Evolutionary conservation across 2,797 vertebrate genomes (phyloP).

Genomic region (Petrocephalus schoutedeni): DNA sequence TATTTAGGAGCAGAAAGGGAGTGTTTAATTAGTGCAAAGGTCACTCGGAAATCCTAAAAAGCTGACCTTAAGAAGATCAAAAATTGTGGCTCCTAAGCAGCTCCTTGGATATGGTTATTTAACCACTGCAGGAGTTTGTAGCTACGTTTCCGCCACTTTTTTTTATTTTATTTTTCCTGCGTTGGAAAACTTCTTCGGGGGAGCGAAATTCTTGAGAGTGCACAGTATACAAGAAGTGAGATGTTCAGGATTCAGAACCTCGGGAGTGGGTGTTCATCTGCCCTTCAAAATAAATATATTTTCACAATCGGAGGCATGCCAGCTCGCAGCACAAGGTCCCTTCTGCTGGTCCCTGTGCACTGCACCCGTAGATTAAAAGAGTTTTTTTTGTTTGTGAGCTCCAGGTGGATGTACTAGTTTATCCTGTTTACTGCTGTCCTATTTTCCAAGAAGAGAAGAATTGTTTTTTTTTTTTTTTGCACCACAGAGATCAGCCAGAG

Average conservation of each 20-base stretch:
- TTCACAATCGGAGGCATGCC: not conserved
- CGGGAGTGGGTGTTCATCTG: not conserved
- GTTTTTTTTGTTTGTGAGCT: not conserved
- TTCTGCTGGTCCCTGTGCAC: not conserved
- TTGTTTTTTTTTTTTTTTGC: not conserved
- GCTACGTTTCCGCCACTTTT: not conserved
- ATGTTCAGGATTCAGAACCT: not conserved
- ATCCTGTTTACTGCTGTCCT: not conserved
- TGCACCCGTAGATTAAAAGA: not conserved
- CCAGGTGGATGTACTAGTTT: not conserved
- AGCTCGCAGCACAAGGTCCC: not conserved
- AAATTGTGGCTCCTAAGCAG: not conserved
- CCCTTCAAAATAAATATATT: not conserved
- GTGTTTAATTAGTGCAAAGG: constrained; percentile 1
- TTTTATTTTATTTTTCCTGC: not conserved
- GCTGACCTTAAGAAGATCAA: not conserved
- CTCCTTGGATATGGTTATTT: not conserved
- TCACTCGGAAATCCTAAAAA: not conserved
- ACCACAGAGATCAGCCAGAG: not conserved
- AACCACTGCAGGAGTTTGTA: not conserved
- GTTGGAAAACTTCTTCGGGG: not conserved
- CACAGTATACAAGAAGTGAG: not conserved
- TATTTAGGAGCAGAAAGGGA: not conserved
- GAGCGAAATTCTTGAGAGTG: not conserved
- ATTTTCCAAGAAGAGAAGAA: not conserved